A percentile compares a stretch with the other conserved stretches of the same genome.
These are phyloP conservation scores for Drosophila macrospina DNA, from an alignment of 2,888 invertebrate genomes.

Conservation along the genomic window DNA sequence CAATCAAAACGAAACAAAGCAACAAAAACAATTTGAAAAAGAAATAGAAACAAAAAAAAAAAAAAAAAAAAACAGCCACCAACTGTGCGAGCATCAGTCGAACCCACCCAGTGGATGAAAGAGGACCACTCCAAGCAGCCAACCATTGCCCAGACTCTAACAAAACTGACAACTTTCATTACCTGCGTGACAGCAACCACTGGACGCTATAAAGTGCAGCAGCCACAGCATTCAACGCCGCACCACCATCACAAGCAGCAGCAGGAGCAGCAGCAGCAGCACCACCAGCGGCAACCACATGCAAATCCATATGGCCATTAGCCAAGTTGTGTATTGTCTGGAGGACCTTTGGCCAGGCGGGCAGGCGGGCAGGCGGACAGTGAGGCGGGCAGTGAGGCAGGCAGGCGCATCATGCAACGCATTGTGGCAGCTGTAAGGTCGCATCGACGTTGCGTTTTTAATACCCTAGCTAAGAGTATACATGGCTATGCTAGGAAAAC, in stretches of 20 bases:
- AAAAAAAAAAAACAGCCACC: conserved; percentile 47
- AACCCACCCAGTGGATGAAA: conserved; percentile 1
- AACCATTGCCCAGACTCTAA: conserved; percentile 9
- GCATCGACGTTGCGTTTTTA: conserved; percentile 13
- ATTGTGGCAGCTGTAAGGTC: conserved; percentile 24
- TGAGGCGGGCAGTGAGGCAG: background rate
- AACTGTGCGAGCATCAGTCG: conserved; percentile 8
- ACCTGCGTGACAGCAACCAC: conserved; percentile 58
- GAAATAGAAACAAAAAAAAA: conserved; percentile 6
- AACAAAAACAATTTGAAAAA: background rate
- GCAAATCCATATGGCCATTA: conserved; percentile 61
- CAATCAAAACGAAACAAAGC: conserved; percentile 20
- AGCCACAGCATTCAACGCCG: conserved; percentile 8
- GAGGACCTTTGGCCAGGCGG: conserved; percentile 4
- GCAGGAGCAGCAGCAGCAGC: background rate
- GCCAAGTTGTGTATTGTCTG: conserved; percentile 14
- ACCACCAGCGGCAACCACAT: conserved; percentile 57
- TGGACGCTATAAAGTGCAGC: conserved; percentile 46
- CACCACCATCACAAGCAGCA: conserved; percentile 15
- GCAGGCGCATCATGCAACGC: conserved; percentile 9
- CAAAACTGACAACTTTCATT: conserved; percentile 59
- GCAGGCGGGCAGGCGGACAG: background rate
- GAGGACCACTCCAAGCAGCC: background rate
- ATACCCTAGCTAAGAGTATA: no score
- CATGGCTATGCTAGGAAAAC: no score